Base-by-base conservation (phyloP, 2,113 vertebrate genomes). In the Dolichotis patagonum region DNA sequence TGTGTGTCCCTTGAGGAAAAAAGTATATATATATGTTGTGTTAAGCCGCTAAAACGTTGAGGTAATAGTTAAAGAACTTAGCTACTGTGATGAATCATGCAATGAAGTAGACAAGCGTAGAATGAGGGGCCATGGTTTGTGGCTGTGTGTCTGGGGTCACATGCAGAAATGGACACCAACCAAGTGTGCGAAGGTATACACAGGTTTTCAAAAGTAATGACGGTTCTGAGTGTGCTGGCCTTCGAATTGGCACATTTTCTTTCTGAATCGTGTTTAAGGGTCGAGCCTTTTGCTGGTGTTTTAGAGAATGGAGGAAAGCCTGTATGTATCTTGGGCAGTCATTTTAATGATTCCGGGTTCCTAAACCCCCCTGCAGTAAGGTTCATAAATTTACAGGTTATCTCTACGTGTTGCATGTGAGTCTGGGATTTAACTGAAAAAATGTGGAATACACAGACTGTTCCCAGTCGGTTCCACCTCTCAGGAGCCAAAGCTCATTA, bases 401-500 rank as follows among this genome's bases (percentile, higher is more conserved):
- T 90, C 32, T 84, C 69, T 58, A 13, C 88, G 58, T 73, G 82
- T 65, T 95, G 14, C 41, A 13, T 54, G 16, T 22, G 65, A 86
- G 62, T 73, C 82, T 96, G 96, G 49, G 85, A 85, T 69, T 96
- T 85, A 46, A 22, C 96, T 91, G 87, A 91, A 43, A 54, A 95
- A 90, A 91, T 83, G 85, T 90, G 81, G 35, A 96, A 54, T 80
- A 92, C 85, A 78, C 14, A 96, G 91, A 93, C 90, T 56, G 41
- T 91, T 95, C 96, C 97, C 92, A 88, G 35, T 97, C 73, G 94
- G 82, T 85, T 86, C 46, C 8, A 7, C 30, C 77, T 96, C 97
- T 97, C 95, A 93, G 90, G 90, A 98, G 95, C 91, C 95, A 95
- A 97, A 88, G 54, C 91, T 85, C 91, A 90, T 94, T 95, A 69